phyloP scores from a whole-genome alignment of 2,113 vertebrate species.

The Hepsetus odoe region DNA sequence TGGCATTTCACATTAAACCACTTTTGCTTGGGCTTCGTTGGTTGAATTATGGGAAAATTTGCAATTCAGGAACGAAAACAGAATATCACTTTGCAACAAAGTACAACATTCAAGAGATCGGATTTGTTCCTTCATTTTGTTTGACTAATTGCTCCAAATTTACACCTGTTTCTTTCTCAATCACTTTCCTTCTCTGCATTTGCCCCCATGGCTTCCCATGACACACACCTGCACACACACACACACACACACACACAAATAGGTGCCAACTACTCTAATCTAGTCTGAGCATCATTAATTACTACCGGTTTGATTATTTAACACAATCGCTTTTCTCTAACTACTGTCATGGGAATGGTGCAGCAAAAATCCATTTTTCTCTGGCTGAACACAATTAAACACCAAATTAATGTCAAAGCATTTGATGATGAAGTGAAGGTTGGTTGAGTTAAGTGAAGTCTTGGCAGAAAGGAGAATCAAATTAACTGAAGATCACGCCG shows the following conservation, averaged over 20 bases:
- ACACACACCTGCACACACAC: background rate
- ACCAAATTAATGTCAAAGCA: conserved; percentile 6
- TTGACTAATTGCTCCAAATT: no score
- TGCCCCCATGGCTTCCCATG: no score
- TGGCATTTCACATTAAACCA: no score
- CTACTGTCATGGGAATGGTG: background rate
- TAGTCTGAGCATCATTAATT: background rate
- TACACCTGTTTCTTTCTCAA: no score
- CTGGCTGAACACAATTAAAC: background rate
- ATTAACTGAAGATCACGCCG: background rate
- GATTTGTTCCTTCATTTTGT: no score
- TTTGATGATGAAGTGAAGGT: conserved; percentile 3
- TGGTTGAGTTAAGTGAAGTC: background rate
- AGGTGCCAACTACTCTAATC: background rate
- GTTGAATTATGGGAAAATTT: no score
- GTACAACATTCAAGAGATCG: no score
- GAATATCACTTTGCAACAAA: no score
- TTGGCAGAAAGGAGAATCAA: conserved; percentile 2
- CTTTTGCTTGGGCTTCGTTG: no score
- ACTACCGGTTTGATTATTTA: conserved; percentile 4
- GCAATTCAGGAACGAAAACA: no score
- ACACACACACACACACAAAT: background rate
- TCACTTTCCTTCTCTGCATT: no score
- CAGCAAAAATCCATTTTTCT: background rate
- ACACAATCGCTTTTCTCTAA: conserved; percentile 4